Conservation (phyloP, 2,888 invertebrate genomes). For the Drosophila gaucha region DNA sequence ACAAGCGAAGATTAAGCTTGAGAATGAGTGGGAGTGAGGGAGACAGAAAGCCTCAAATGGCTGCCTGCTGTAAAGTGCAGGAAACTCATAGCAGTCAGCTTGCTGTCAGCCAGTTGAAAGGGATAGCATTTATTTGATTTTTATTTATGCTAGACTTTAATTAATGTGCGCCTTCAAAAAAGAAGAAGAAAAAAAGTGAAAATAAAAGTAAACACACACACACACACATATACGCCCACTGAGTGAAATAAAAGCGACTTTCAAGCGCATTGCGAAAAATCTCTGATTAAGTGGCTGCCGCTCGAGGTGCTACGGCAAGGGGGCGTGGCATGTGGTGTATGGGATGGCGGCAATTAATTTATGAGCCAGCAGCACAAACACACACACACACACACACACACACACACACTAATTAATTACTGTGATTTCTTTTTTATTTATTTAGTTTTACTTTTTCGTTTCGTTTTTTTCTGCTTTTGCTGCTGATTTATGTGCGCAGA, state of each 20-base stretch:
- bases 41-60: background rate
- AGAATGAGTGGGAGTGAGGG: too few relatives aligned
- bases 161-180: slow-evolving; percentile 21
- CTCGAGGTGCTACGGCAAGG: background rate
- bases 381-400: slow-evolving; percentile 30
- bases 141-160: slow-evolving; percentile 25
- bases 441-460: slow-evolving; percentile 1
- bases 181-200: slow-evolving; percentile 1
- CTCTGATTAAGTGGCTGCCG: slow-evolving; percentile 53
- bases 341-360: slow-evolving; percentile 62
- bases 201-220: slow-evolving; percentile 20
- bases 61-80: background rate
- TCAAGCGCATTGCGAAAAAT: slow-evolving; percentile 39
- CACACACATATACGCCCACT: slow-evolving; percentile 1
- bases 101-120: slow-evolving; percentile 27
- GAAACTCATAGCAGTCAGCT: slow-evolving; percentile 28
- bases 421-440: slow-evolving; percentile 62
- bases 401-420: slow-evolving; percentile 64
- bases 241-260: slow-evolving; percentile 34
- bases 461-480: slow-evolving; percentile 15
- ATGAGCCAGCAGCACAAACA: slow-evolving; percentile 38
- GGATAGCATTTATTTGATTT: slow-evolving; percentile 15
- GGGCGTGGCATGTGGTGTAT: slow-evolving; percentile 41
- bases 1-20: background rate
- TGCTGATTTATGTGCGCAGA: slow-evolving; percentile 62